Evolutionary conservation across 2,797 vertebrate genomes (phyloP).

Genomic region (Miichthys miiuy): DNA sequence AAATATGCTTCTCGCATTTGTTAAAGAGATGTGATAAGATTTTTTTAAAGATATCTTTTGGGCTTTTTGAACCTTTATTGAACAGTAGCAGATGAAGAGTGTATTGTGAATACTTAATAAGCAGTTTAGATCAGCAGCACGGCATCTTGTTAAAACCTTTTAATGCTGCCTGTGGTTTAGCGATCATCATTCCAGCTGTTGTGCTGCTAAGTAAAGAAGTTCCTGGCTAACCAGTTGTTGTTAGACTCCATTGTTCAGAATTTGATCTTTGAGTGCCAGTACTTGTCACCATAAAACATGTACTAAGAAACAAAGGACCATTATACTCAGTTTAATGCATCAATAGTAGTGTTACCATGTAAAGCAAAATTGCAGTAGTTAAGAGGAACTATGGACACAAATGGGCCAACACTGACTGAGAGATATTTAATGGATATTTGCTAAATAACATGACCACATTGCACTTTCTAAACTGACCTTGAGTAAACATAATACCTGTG

Average conservation of each 20-base stretch:
- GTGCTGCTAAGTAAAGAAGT: background rate
- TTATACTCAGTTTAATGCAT: background rate
- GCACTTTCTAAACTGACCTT: background rate
- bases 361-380: background rate
- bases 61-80: too few species aligned
- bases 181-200: background rate
- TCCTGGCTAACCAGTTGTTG: conserved; percentile 31
- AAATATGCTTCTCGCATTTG: background rate
- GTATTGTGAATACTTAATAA: background rate
- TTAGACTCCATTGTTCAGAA: background rate
- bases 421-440: background rate
- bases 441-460: background rate
- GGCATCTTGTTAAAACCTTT: too few species aligned
- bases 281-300: background rate
- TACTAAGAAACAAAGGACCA: background rate
- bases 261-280: background rate
- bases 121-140: background rate
- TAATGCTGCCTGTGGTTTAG: background rate
- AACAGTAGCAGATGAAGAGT: too few species aligned
- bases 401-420: background rate
- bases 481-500: background rate
- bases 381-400: background rate
- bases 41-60: background rate
- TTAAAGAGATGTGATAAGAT: background rate
- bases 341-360: background rate